Base-by-base conservation (phyloP, 2,797 vertebrate genomes). In the Fringilla coelebs region DNA sequence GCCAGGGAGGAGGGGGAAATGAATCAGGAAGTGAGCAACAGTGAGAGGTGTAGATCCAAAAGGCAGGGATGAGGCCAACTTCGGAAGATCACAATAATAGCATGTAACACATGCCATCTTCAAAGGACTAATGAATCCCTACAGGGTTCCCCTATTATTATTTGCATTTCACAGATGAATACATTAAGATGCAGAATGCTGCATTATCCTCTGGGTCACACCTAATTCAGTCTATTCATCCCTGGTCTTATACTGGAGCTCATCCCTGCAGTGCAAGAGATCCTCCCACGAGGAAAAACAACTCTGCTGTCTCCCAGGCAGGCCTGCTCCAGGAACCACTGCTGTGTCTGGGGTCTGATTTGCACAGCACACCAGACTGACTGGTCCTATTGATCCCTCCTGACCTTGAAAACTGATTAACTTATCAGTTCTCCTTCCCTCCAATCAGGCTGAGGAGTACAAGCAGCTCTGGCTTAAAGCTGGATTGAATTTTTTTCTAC, bases 71-170 rank as follows among this genome's bases (percentile, higher is more conserved):
- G 89, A 92, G 72, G 31, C 84, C 72, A 85, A 82, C 88, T 93
- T 79, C 0, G 43, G 91, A 81, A 93, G 78, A 94, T 92, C 80
- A 95, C 88, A 95, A 73, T 96, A 94, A 96, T 63, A 93, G 91
- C n/a, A 3, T 85, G 90, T 89, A 93, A 85, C 75, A 34, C 76
- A 83, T 90, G 79, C 88, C 90, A 94, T 73, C 94, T 96, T 96
- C 95, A 96, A 96, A 97, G 93, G 88, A 67, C 38, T 95, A 94
- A 95, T 95, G 93, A 96, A 94, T 93, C 95, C 89, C 85, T 90
- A 32, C 68, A 62, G 54, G 58, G 80, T 92, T 78, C 75, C 93
- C 93, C 93, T 96, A 68, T 94, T 89, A 96, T 96, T 97, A 96
- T 90, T 96, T 87, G 75, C 75, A 57, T 96, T 92, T 96, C 83